Evolutionary conservation across 1,140 invertebrate species (phyloP).

Genomic region (Drosophila novamexicana): DNA sequence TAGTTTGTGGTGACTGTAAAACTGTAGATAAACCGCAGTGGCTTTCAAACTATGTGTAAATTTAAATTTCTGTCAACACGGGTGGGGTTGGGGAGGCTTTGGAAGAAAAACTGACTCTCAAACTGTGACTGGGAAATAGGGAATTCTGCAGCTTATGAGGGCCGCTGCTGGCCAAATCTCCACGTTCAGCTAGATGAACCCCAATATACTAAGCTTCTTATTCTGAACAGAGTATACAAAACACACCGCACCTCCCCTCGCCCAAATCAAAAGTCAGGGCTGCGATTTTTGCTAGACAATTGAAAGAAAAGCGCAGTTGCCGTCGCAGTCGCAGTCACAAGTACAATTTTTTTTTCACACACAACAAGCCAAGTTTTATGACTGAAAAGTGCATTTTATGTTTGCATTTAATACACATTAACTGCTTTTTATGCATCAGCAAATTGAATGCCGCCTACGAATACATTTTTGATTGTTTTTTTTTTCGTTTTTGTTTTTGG

Average conservation of each 20-base stretch:
- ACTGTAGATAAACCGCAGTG: too few relatives aligned
- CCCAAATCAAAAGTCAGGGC: constrained; percentile 68
- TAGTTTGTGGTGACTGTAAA: too few relatives aligned
- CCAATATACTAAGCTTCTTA: neutral
- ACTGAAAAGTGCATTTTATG: constrained; percentile 74
- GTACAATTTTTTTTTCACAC: constrained; percentile 58
- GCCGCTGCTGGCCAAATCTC: too few relatives aligned
- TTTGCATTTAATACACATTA: constrained; percentile 79
- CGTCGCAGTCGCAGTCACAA: constrained; percentile 32
- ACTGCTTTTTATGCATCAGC: constrained; percentile 79
- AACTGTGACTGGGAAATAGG: too few relatives aligned
- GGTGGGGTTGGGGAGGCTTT: too few relatives aligned
- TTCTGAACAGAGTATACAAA: neutral
- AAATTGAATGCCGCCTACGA: constrained; percentile 66
- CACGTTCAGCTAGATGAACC: too few relatives aligned
- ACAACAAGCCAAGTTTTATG: constrained; percentile 61
- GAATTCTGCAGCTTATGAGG: too few relatives aligned
- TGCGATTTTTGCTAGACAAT: constrained; percentile 58
- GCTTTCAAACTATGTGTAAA: too few relatives aligned
- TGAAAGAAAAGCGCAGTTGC: constrained; percentile 73
- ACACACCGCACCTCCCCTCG: neutral
- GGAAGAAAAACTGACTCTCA: too few relatives aligned
- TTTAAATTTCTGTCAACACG: too few relatives aligned
- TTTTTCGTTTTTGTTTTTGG: too few relatives aligned
- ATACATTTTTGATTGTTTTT: constrained; percentile 4